Base-by-base conservation (phyloP, 2,888 invertebrate species). In the Dryocosmus kuriphilus region DNA sequence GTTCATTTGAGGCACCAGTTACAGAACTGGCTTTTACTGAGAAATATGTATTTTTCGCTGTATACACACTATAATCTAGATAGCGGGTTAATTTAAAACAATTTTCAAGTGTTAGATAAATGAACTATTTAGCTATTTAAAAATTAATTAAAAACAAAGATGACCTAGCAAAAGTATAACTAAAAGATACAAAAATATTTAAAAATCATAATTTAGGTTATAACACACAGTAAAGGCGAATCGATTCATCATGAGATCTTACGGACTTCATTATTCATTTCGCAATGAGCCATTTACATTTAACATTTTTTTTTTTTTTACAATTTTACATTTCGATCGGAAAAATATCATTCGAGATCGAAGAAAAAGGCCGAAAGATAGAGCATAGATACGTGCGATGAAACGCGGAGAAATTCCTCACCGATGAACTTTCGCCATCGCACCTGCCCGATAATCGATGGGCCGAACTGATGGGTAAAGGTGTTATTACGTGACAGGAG, bases 401-500 rank as follows among this genome's bases (percentile, higher is more conserved):
- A 71, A 71, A 46, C 63, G 46, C 19, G 75, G 46, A 61, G 62
- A 75, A 75, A 75, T 19, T 30, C 46, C 30, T 11, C 24, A 65
- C 19, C 32, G 16, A 77, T 73, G 63, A 63, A 75, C 65, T 62
- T 74, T 63, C 71, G 65, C 67, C 63, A 61, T 76, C 75, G 77
- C 81, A 81, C 81, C 81, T 81, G 81, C 78, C 75, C 27, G 78
- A 75, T 79, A 78, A 79, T 79, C 77, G 71, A 76, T 51, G 76
- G 75, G 76, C 77, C 76, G 30, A 77, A 76, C 79, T 78, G 77
- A 77, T 75, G 78, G 67, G 79, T 79, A 71, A 79, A 81, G 80
- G 81, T 80, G 81, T 81, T 81, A 81, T 81, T 81, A 81, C 80
- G 80, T 80, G 81, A 81, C 80, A 80, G 80, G 81, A 80, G 78